Base-by-base conservation (phyloP, 2,888 invertebrate genomes). In the Girardia tigrina region DNA sequence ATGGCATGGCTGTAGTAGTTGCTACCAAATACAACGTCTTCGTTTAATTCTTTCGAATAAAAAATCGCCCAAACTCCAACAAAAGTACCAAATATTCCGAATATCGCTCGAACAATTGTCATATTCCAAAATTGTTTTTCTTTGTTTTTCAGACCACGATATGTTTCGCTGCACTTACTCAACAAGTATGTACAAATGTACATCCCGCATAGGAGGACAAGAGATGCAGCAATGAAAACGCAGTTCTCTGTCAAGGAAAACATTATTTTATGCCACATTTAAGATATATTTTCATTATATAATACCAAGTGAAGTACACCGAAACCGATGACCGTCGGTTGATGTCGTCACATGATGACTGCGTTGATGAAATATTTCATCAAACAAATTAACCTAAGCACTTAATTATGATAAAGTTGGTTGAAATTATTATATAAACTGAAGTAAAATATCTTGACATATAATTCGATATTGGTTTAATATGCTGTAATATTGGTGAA, bases 41-140 rank as follows among this genome's bases (percentile, higher is more conserved):
- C 77, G n/a, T 78, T 77, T 29, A 82, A 77, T 23, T 79, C 79
- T 2, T 79, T 79, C 72, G 80, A 79, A 14, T 79, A 74, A 72
- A 80, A 81, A 29, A 80, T 76, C 0, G 80, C 79, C 80, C 80
- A 80, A 0, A 77, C 26, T 6, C 81, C 81, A 6, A 80, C 71
- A 2, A 78, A 27, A 2, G 79, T 79, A 28, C 79, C 79, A 75
- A 79, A 80, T 20, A 80, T 42, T 0, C 81, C 82, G 77, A 80
- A 82, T 1, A 79, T 77, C 0, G 78, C 81, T 27, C 82, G 75
- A 16, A 80, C 80, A 0, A 81, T 77, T 0, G 82, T 80, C 27
- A 82, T 77, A 70, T 81, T 79, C 81, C 81, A 81, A 77, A 82
- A 82, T 28, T 81, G 78, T 77, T 80, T 79, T 75, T 81, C 81